Percentiles rank a stretch among this genome's conserved stretches.
phyloP scores from a whole-genome alignment of 2,113 vertebrate species.

The Corythoichthys haematopterus region DNA sequence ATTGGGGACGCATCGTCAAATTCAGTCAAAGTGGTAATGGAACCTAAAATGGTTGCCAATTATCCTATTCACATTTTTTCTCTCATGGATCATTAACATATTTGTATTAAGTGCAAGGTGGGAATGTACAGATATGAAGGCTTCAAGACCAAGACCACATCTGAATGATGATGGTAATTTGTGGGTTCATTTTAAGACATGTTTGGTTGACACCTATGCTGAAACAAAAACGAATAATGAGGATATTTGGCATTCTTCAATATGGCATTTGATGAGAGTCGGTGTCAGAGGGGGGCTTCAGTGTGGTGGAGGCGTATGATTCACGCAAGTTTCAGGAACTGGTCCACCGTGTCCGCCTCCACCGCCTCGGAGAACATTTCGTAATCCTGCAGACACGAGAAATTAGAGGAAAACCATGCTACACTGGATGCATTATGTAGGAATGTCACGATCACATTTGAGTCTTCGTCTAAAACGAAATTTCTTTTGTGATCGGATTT shows the following conservation, averaged over 20 bases:
- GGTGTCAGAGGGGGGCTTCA: constrained; percentile 50
- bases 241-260: constrained; percentile 75
- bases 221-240: constrained; percentile 45
- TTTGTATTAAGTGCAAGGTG: constrained; percentile 25
- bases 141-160: constrained; percentile 23
- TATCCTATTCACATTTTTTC: background rate
- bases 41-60: background rate
- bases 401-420: too few species aligned
- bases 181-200: constrained; percentile 44
- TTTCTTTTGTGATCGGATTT: too few species aligned
- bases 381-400: constrained; percentile 75
- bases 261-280: constrained; percentile 58
- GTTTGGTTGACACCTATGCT: constrained; percentile 34
- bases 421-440: too few species aligned
- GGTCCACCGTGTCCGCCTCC: constrained; percentile 84
- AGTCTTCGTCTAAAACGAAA: too few species aligned
- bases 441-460: too few species aligned
- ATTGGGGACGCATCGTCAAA: background rate
- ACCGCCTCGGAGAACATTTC: constrained; percentile 89
- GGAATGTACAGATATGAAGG: constrained; percentile 47
- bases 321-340: constrained; percentile 94
- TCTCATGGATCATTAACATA: constrained; percentile 12
- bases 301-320: constrained; percentile 6
- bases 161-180: constrained; percentile 27
- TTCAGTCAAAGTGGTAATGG: constrained; percentile 7